Percentiles rank a stretch among this genome's conserved stretches.
These are phyloP conservation scores for Lysiphlebus fabarum DNA, from an alignment of 1,140 invertebrate species.

Conservation along the genomic window DNA sequence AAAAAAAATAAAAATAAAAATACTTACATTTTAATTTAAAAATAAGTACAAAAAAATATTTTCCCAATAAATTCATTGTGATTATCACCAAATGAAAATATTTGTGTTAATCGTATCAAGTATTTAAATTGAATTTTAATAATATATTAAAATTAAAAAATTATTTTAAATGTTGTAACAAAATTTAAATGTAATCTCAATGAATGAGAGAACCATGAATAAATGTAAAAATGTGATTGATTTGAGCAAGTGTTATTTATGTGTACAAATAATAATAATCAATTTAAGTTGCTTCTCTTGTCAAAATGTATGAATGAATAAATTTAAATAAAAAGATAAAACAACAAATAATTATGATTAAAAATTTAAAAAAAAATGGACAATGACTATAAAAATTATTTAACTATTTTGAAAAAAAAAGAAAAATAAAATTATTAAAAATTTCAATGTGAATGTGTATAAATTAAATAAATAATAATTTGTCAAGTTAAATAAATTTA, in stretches of 20 bases:
- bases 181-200: too few species aligned
- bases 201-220: slow-evolving; percentile 17
- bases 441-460: too few species aligned
- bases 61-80: slow-evolving; percentile 40
- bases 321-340: slow-evolving; percentile 20
- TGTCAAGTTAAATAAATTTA: too few species aligned
- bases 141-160: too few species aligned
- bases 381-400: slow-evolving; percentile 7
- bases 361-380: slow-evolving; percentile 22
- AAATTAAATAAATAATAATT: too few species aligned
- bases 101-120: slow-evolving; percentile 31
- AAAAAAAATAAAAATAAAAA: slow-evolving; percentile 23
- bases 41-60: slow-evolving; percentile 47
- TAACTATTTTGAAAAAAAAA: too few species aligned
- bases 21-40: slow-evolving; percentile 31
- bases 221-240: slow-evolving; percentile 26
- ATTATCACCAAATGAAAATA: slow-evolving; percentile 44
- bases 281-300: slow-evolving; percentile 37
- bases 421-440: too few species aligned
- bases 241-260: slow-evolving; percentile 12
- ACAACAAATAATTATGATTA: slow-evolving; percentile 24
- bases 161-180: too few species aligned
- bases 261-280: background rate
- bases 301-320: slow-evolving; percentile 20
- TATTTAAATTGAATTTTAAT: slow-evolving; percentile 18